Evolutionary conservation across 2,797 vertebrate species (phyloP).

Genomic region (Chromobotia macracanthus): DNA sequence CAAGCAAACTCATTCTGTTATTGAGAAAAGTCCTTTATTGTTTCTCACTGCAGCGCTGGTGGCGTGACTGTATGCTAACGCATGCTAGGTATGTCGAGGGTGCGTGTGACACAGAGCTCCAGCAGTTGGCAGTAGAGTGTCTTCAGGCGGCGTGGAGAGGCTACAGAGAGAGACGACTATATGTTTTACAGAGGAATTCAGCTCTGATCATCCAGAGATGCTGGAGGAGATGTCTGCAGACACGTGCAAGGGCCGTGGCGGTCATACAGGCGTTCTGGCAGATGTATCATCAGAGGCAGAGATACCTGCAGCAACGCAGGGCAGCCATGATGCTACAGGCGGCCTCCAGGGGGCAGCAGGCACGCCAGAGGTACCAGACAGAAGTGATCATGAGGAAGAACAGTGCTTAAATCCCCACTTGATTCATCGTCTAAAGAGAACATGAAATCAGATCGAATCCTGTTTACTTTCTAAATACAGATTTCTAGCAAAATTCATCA

Average conservation of each 20-base stretch:
- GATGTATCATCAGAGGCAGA: constrained; percentile 74
- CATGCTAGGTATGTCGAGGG: constrained; percentile 63
- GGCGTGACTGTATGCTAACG: constrained; percentile 78
- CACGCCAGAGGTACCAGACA: constrained; percentile 81
- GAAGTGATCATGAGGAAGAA: not conserved
- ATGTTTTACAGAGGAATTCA: constrained; percentile 79
- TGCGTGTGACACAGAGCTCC: constrained; percentile 63
- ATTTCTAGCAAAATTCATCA: too few species aligned
- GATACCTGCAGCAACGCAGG: constrained; percentile 70
- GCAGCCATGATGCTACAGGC: constrained; percentile 82
- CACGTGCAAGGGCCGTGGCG: constrained; percentile 76
- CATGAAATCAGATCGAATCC: too few species aligned
- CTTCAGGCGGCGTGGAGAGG: constrained; percentile 90
- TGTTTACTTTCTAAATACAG: too few species aligned
- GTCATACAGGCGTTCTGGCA: constrained; percentile 89
- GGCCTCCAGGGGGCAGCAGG: constrained; percentile 78
- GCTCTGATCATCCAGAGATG: constrained; percentile 84
- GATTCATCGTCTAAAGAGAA: too few species aligned
- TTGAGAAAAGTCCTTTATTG: not conserved
- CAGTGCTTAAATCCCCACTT: too few species aligned
- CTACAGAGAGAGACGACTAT: constrained; percentile 77
- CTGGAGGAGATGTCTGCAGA: constrained; percentile 77
- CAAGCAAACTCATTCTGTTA: not conserved
- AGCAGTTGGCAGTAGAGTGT: constrained; percentile 77
- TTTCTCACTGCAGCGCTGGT: constrained; percentile 80